Conservation (phyloP, 2,888 invertebrate genomes). For the Nezara viridula region DNA sequence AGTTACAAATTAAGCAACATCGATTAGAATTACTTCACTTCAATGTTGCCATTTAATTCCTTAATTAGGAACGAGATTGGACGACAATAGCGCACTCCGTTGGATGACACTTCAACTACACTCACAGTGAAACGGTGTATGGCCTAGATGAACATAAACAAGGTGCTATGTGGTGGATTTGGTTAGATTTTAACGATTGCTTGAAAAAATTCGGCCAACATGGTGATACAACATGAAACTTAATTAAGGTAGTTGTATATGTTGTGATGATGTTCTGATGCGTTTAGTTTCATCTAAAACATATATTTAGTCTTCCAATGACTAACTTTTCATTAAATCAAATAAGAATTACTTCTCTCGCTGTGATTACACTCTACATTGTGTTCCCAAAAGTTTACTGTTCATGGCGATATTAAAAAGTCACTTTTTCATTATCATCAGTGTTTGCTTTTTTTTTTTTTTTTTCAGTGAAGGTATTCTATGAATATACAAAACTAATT, state of each 20-base stretch:
- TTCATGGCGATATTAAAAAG: not conserved
- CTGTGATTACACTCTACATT: not conserved
- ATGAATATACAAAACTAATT: not conserved
- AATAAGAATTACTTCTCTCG: not conserved
- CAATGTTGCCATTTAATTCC: not conserved
- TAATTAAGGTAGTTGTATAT: not conserved
- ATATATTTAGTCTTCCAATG: not conserved
- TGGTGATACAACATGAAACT: not conserved
- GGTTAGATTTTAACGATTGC: not conserved
- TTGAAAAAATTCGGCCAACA: not conserved
- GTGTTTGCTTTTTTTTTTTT: not conserved
- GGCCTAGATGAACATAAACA: not conserved
- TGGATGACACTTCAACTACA: not conserved
- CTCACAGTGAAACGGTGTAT: not conserved
- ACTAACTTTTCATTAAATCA: not conserved
- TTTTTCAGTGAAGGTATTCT: not conserved
- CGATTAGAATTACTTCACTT: not conserved
- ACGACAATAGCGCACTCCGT: not conserved
- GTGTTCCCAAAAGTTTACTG: not conserved
- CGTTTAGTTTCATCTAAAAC: not conserved
- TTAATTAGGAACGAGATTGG: not conserved
- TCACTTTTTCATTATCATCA: not conserved
- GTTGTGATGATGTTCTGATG: not conserved
- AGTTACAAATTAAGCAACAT: not conserved
- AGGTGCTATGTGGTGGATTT: conserved; percentile 28